Evolutionary conservation across 2,113 vertebrate genomes (phyloP).

Genomic region (Phodopus roborovskii): DNA sequence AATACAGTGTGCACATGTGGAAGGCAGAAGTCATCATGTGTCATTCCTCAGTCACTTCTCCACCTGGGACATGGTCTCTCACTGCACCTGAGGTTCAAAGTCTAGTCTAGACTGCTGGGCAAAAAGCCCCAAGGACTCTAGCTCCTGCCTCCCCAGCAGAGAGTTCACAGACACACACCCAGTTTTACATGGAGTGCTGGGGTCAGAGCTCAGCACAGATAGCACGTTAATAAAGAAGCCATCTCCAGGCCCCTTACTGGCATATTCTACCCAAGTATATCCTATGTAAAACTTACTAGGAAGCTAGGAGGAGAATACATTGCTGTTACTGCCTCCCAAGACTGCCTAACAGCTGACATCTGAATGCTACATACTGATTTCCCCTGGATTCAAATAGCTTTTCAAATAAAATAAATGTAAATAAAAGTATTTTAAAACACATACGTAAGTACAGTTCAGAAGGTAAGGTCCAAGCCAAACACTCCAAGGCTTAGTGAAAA

Average conservation of each 20-base stretch:
- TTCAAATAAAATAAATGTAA: background rate
- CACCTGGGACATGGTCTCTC: background rate
- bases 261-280: background rate
- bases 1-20: background rate
- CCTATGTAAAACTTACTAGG: background rate
- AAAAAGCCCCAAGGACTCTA: background rate
- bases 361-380: background rate
- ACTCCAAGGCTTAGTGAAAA: slow-evolving; percentile 18
- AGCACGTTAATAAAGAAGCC: background rate
- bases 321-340: background rate
- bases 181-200: background rate
- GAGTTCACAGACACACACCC: background rate
- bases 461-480: background rate
- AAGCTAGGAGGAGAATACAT: background rate
- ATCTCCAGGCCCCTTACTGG: background rate
- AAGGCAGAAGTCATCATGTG: background rate
- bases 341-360: background rate
- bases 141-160: background rate
- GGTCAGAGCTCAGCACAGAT: background rate
- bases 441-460: background rate
- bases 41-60: background rate
- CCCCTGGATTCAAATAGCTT: background rate
- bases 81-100: background rate
- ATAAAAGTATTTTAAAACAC: background rate
- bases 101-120: background rate